Evolutionary conservation across 2,113 vertebrate species (phyloP).

Genomic region (Saguinus imperator): DNA sequence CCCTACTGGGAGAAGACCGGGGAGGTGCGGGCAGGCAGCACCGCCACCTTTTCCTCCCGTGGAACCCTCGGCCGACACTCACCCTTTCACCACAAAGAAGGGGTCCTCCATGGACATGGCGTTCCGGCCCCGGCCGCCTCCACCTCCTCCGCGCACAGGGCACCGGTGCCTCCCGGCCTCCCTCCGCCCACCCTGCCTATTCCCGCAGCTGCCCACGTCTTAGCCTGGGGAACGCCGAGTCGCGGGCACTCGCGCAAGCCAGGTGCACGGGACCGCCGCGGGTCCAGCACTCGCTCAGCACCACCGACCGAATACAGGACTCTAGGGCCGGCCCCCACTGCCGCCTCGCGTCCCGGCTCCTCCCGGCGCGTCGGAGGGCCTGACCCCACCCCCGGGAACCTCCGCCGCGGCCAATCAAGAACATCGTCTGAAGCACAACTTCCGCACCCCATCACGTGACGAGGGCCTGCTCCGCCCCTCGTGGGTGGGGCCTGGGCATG

Average conservation of each 20-base stretch:
- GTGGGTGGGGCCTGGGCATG: fast-evolving
- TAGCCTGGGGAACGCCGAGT: neutral
- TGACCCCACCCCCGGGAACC: constrained; percentile 44
- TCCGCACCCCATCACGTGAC: constrained; percentile 70
- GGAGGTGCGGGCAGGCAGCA: neutral
- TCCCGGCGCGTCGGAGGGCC: neutral
- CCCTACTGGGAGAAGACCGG: neutral
- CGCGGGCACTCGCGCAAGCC: neutral
- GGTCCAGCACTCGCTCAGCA: neutral
- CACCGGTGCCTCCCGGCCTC: neutral
- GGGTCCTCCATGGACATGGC: constrained; percentile 98
- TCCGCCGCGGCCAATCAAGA: constrained; percentile 45
- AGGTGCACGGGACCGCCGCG: neutral
- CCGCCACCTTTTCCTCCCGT: neutral
- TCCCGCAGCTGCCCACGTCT: constrained; percentile 18
- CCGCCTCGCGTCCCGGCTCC: constrained; percentile 51
- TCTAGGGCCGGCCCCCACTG: neutral
- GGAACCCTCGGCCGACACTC: constrained; percentile 73
- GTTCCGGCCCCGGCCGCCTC: constrained; percentile 71
- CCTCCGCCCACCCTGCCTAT: neutral
- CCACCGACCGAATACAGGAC: neutral
- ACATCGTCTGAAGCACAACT: neutral
- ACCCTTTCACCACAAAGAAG: constrained; percentile 99
- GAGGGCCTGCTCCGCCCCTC: neutral
- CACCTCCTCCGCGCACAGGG: constrained; percentile 62